These are phyloP conservation scores for Anthrax anthrax DNA, from an alignment of 2,888 invertebrate genomes.

Conservation along the genomic window DNA sequence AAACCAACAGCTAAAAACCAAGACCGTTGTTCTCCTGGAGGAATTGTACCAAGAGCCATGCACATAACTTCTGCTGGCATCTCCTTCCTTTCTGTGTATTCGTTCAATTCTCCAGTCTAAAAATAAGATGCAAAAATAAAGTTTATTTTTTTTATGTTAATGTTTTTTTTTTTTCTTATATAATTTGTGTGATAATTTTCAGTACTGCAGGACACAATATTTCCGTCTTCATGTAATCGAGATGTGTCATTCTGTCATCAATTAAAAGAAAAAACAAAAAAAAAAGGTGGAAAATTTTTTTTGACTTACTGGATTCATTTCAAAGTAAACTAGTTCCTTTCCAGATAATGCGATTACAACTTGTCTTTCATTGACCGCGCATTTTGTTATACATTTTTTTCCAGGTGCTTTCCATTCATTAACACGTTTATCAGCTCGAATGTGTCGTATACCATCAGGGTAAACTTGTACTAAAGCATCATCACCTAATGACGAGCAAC, in stretches of 20 bases:
- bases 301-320: constrained; percentile 90
- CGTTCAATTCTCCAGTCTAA: constrained; percentile 93
- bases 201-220: constrained; percentile 37
- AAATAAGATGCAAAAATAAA: constrained; percentile 20
- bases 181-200: constrained; percentile 15
- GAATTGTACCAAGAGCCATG: constrained; percentile 94
- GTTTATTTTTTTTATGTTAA: no score
- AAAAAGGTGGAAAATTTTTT: background rate
- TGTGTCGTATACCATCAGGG: constrained; percentile 97
- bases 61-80: constrained; percentile 96
- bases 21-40: constrained; percentile 85
- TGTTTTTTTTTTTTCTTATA: background rate
- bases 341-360: constrained; percentile 96
- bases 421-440: constrained; percentile 92
- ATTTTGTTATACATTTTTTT: constrained; percentile 91
- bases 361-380: constrained; percentile 96
- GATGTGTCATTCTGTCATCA: constrained; percentile 32
- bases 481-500: constrained; percentile 92
- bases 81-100: constrained; percentile 94
- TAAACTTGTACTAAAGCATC: constrained; percentile 98
- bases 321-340: constrained; percentile 96
- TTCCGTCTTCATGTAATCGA: constrained; percentile 32
- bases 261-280: background rate
- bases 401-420: constrained; percentile 99
- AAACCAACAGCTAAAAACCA: constrained; percentile 93